Conservation (phyloP, 2,113 vertebrate species). For the Dipodomys merriami region DNA sequence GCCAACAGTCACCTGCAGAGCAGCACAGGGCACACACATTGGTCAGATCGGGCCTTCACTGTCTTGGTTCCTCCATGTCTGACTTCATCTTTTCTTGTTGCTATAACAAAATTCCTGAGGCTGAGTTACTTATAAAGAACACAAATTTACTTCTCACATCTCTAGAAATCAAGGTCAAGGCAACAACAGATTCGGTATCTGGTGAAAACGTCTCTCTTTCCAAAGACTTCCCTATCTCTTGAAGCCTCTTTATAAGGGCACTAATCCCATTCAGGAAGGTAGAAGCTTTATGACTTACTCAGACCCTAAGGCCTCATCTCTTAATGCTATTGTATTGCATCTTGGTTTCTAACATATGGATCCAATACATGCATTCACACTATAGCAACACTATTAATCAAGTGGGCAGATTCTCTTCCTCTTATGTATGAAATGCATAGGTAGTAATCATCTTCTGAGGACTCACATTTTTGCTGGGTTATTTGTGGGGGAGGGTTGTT, state of each 20-base stretch:
- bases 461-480: too few species aligned
- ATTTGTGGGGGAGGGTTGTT: too few species aligned
- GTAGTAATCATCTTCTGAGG: neutral
- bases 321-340: neutral
- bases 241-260: neutral
- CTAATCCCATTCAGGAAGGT: neutral
- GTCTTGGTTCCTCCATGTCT: fast-evolving
- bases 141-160: neutral
- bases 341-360: neutral
- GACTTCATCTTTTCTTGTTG: neutral
- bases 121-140: neutral
- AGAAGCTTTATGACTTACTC: neutral
- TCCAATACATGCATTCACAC: too few species aligned
- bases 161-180: neutral
- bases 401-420: fast-evolving
- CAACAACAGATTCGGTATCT: neutral
- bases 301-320: neutral
- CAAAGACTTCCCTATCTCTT: neutral
- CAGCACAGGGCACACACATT: neutral
- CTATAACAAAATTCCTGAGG: neutral
- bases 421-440: fast-evolving
- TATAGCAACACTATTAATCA: neutral
- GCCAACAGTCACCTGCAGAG: conserved; percentile 87
- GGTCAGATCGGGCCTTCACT: neutral
- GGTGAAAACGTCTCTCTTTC: neutral